A percentile compares a stretch with the other conserved stretches of the same genome.
phyloP scores from a whole-genome alignment of 2,888 invertebrate genomes.

The Rutpela maculata region DNA sequence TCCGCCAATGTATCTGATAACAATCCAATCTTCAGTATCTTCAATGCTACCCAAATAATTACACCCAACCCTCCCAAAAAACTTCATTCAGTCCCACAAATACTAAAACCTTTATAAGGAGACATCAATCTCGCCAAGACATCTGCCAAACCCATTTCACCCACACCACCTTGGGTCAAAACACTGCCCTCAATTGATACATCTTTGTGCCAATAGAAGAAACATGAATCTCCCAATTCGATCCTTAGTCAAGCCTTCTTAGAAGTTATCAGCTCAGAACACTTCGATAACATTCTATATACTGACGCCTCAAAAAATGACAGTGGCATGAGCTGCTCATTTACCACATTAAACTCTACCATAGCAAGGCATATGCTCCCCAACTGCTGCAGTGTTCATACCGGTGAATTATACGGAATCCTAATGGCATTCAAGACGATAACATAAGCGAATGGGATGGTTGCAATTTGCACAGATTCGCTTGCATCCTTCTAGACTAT shows the following conservation, averaged over 20 bases:
- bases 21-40: too few species aligned
- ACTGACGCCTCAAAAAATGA: too few species aligned
- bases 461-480: neutral
- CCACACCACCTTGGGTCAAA: constrained; percentile 9
- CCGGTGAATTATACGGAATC: too few species aligned
- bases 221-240: neutral
- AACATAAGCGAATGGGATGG: too few species aligned
- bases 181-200: neutral
- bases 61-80: neutral
- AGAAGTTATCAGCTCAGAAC: too few species aligned
- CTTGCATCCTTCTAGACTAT: neutral
- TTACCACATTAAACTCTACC: neutral
- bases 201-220: neutral
- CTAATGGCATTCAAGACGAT: too few species aligned
- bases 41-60: neutral
- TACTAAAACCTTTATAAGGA: neutral
- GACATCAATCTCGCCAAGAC: neutral
- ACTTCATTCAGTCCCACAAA: neutral
- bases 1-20: neutral
- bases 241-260: too few species aligned
- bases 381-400: too few species aligned
- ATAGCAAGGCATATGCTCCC: neutral
- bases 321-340: neutral
- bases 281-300: too few species aligned
- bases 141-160: neutral